Evolutionary conservation across 2,797 vertebrate genomes (phyloP).

Genomic region (Leptoclinus maculatus): DNA sequence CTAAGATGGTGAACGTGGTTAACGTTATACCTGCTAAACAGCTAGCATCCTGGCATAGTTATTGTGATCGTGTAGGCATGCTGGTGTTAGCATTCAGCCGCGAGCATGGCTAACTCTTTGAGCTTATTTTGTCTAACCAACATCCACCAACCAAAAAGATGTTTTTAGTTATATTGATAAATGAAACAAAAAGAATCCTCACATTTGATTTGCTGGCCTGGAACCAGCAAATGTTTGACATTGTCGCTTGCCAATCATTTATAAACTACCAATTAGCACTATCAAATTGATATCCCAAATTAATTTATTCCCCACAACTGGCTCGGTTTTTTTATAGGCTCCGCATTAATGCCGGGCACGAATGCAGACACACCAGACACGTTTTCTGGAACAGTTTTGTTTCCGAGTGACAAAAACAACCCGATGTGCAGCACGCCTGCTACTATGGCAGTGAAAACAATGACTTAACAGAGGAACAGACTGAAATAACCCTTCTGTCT

Average conservation of each 20-base stretch:
- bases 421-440: slow-evolving; percentile 53
- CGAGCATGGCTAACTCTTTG: neutral
- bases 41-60: neutral
- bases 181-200: neutral
- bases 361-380: slow-evolving; percentile 52
- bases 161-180: neutral
- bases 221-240: neutral
- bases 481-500: slow-evolving; percentile 83
- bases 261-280: slow-evolving; percentile 10
- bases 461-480: slow-evolving; percentile 78
- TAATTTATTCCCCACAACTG: slow-evolving; percentile 12
- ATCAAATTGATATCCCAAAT: slow-evolving; percentile 26
- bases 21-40: neutral
- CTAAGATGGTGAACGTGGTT: neutral
- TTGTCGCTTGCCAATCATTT: slow-evolving; percentile 5
- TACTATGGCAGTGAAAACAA: slow-evolving; percentile 75
- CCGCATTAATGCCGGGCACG: slow-evolving; percentile 55
- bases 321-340: slow-evolving; percentile 39
- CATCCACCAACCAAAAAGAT: neutral
- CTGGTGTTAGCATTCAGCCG: neutral
- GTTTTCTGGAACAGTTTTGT: slow-evolving; percentile 52
- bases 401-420: slow-evolving; percentile 49
- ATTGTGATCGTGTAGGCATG: neutral
- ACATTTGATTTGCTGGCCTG: neutral
- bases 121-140: slow-evolving; percentile 1